These are phyloP conservation scores for Koerneria pararmatus DNA, from an alignment of 2,888 invertebrate species.

Conservation along the genomic window DNA sequence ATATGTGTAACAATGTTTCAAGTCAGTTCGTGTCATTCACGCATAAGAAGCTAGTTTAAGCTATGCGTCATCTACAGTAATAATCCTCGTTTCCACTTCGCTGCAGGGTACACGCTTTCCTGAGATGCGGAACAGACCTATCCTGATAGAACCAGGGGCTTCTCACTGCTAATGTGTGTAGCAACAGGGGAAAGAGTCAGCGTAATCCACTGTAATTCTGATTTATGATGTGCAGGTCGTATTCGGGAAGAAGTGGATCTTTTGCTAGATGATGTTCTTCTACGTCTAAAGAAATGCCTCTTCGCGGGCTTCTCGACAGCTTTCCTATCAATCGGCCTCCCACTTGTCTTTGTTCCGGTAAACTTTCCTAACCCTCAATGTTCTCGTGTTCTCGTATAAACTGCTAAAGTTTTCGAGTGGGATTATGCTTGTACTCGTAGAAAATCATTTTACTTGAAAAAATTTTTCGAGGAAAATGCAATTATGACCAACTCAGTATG, in stretches of 20 bases:
- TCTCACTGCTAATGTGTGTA: neutral
- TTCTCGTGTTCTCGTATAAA: too few relatives aligned
- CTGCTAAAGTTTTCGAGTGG: too few relatives aligned
- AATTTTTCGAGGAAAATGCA: too few relatives aligned
- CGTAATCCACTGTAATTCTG: neutral
- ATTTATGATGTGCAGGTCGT: conserved; percentile 56
- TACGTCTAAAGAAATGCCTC: conserved; percentile 78
- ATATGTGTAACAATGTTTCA: conserved; percentile 45
- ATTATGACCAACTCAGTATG: too few relatives aligned
- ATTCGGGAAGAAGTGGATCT: conserved; percentile 78
- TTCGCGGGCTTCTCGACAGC: conserved; percentile 79
- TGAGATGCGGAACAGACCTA: too few relatives aligned
- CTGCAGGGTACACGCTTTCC: too few relatives aligned
- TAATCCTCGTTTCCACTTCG: too few relatives aligned
- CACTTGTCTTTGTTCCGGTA: conserved; percentile 83
- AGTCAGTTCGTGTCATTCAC: conserved; percentile 17
- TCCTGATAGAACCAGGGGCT: too few relatives aligned
- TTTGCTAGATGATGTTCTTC: conserved; percentile 81
- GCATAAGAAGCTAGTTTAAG: too few relatives aligned
- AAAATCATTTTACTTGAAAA: too few relatives aligned
- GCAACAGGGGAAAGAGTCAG: neutral
- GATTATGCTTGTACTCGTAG: too few relatives aligned
- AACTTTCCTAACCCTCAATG: neutral
- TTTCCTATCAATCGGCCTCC: conserved; percentile 83
- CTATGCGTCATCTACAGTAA: too few relatives aligned